Percentiles rank a stretch among this genome's conserved stretches.
Conservation (phyloP, 2,797 vertebrate species). For the Gymnodraco acuticeps region DNA sequence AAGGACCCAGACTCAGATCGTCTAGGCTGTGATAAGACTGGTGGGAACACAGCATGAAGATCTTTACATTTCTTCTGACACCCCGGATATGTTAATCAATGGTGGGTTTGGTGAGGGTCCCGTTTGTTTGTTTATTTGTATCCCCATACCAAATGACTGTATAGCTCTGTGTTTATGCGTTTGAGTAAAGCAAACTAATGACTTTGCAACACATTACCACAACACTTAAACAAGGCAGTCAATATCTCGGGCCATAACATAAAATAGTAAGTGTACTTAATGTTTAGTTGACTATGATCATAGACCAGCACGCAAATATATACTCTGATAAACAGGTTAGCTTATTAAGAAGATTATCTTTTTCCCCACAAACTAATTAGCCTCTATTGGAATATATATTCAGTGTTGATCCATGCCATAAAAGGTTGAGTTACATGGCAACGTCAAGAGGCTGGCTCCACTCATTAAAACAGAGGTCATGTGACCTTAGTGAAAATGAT, state of each 20-base stretch:
- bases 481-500: constrained; percentile 53
- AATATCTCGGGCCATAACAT: constrained; percentile 1
- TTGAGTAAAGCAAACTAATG: constrained; percentile 1
- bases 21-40: constrained; percentile 14
- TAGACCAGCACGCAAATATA: not conserved
- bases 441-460: constrained; percentile 31
- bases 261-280: constrained; percentile 3
- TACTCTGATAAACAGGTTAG: not conserved
- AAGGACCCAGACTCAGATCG: not conserved
- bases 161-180: not conserved
- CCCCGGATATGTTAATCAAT: not conserved
- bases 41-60: constrained; percentile 1
- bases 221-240: constrained; percentile 6
- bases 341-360: constrained; percentile 4
- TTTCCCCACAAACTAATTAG: constrained; percentile 39
- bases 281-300: not conserved
- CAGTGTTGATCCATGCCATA: constrained; percentile 22
- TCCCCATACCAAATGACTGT: not conserved
- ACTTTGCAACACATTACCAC: not conserved
- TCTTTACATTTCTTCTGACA: not conserved
- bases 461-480: constrained; percentile 36
- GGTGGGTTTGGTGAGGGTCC: not conserved
- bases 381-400: constrained; percentile 31
- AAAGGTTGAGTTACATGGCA: constrained; percentile 51
- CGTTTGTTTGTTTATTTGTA: not conserved